Base-by-base conservation (phyloP, 2,113 vertebrate genomes). In the Microtus montanus region DNA sequence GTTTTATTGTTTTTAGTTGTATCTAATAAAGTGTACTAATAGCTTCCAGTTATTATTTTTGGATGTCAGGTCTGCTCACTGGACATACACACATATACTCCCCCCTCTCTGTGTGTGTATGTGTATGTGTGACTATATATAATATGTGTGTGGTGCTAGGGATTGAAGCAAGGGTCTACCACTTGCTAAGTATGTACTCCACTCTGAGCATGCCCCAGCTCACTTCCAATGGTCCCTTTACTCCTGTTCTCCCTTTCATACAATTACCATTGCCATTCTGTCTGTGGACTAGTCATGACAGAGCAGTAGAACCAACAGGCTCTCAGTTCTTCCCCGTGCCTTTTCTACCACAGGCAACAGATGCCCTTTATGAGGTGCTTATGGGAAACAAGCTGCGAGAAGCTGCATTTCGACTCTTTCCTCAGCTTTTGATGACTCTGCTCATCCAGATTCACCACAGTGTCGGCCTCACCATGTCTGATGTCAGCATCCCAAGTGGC, bases 361-460 rank as follows among this genome's bases (percentile, higher is more conserved):
- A 96, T 64, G 97, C 97, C 87, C 96, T 96, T 74, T 96, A 96
- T 82, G 97, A 97, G 33, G 87, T 97, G 61, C 92, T 97, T 64
- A 19, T 97, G 83, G 97, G 96, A 89, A 97, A 97, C 91, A 89
- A 61, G 35, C 89, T 97, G 28, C 91, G 0, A 74, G 96, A 87
- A 80, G 96, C 97, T 49, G 87, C 38, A 1, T 95, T 95, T 93
- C 91, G 93, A 87, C 97, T 97, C 79, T 97, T 97, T 41, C 97
- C 97, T 95, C 97, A 97, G 87, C 97, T 97, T 80, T 93, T 97
- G 93, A 94, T 97, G 97, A 92, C 96, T 0, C 91, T 97, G 58
- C 97, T 97, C 38, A 58, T 97, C 96, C 96, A 97, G 94, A 87
- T 97, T 49, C 97, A 97, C 89, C 97, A 97, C 8, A 95, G 97